Base-by-base conservation (phyloP, 1,140 invertebrate species). In the Apocrypta bakeri region DNA sequence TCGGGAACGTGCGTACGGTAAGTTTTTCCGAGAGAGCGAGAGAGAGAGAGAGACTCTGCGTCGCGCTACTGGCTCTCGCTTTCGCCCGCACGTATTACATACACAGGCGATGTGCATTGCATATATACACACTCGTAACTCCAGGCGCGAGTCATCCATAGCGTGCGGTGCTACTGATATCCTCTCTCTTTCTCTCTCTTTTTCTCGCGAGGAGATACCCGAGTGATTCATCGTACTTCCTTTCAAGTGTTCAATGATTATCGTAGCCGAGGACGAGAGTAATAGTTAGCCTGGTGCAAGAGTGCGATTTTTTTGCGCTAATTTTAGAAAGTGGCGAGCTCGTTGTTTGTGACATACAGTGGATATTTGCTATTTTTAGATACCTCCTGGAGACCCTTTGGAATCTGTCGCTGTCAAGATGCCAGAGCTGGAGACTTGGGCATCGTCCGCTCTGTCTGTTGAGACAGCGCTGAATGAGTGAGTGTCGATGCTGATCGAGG, bases 291-390 rank as follows among this genome's bases (percentile, higher is more conserved):
- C 17, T 56, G 17, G n/a, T n/a, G n/a, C n/a, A n/a, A n/a, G n/a
- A 7, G 48, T 21, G 48, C 48, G 48, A 56, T n/a, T 56, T 56
- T 80, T 64, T 21, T 17, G 31, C 24, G 61, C 56, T 40, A 73
- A 63, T 37, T 80, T 73, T 80, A 73, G 79, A 80, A 33, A 27
- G 4, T 40, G 12, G 25, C 33, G 3, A 37, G 12, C 14, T 63
- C 63, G 29, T 40, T 40, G 37, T 71, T 63, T 64, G n/a, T 83
- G 33, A 42, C 2, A 6, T n/a, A 56, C 37, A 78, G 31, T 78
- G 61, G 75, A 0, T 17, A 21, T 76, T 71, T 81, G 63, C 79
- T 81, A 81, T 81, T 81, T 81, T 75, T 81, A 81, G 79, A 81
- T 25, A 48, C 31, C 71, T 75, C 33, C 42, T 40, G 68, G 71